phyloP scores from a whole-genome alignment of 1,140 invertebrate genomes.

The Lepidostoma basale region DNA sequence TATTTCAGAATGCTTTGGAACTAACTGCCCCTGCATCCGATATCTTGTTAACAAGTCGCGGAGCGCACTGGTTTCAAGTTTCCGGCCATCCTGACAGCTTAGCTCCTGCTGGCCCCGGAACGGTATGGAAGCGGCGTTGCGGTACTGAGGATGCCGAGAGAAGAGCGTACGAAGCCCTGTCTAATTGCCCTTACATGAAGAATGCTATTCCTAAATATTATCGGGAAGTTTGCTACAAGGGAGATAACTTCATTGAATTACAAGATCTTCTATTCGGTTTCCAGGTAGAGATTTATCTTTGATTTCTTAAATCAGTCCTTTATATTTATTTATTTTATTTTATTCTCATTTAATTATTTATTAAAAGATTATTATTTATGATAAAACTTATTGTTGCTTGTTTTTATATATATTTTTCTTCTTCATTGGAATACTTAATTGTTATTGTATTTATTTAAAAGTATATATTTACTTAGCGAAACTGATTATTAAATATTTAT shows the following conservation, averaged over 20 bases:
- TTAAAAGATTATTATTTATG: no score
- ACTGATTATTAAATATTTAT: no score
- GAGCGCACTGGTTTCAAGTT: constrained; percentile 84
- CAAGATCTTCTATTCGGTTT: constrained; percentile 87
- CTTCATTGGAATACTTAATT: no score
- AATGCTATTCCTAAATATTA: constrained; percentile 87
- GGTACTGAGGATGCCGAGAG: constrained; percentile 77
- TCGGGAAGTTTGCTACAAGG: constrained; percentile 83
- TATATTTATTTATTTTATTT: no score
- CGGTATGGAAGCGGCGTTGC: constrained; percentile 88
- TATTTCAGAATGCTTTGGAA: constrained; percentile 90
- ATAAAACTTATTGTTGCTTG: no score
- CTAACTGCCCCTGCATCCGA: constrained; percentile 90
- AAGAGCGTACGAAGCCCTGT: constrained; percentile 81
- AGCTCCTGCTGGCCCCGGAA: constrained; percentile 90
- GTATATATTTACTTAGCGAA: no score
- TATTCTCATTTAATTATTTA: no score
- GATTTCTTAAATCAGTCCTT: no score
- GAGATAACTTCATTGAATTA: constrained; percentile 88
- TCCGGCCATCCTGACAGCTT: constrained; percentile 92
- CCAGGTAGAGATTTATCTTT: no score
- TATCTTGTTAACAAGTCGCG: constrained; percentile 76
- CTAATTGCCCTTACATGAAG: constrained; percentile 73
- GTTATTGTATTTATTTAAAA: no score
- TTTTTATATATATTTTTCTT: no score